Evolutionary conservation across 2,797 vertebrate species (phyloP).

Genomic region (Calcarius lapponicus): DNA sequence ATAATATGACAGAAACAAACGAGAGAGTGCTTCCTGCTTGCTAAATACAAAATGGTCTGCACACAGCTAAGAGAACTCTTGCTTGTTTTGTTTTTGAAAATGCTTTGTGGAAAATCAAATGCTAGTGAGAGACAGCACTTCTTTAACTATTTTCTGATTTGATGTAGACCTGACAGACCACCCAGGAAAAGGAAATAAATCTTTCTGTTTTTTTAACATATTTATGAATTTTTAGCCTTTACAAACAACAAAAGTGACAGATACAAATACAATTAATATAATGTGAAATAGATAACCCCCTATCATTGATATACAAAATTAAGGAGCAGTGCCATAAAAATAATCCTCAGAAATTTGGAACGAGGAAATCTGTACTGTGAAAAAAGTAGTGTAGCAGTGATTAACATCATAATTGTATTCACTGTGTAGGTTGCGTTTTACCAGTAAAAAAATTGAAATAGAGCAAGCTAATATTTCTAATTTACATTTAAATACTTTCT

Average conservation of each 20-base stretch:
- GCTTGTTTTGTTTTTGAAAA: not conserved
- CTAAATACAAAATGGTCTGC: constrained; percentile 5
- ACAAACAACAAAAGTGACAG: not conserved
- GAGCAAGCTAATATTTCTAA: not conserved
- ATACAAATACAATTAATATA: not conserved
- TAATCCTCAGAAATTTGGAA: not conserved
- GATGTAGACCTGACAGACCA: not conserved
- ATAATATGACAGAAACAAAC: constrained; percentile 39
- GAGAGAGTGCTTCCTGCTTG: not conserved
- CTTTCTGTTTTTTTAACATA: not conserved
- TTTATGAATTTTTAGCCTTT: not conserved
- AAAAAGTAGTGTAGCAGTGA: not conserved
- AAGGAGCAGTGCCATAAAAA: not conserved
- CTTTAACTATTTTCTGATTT: not conserved
- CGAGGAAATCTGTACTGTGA: not conserved
- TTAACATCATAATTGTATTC: not conserved
- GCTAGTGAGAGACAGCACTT: not conserved
- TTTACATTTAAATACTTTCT: constrained; percentile 9
- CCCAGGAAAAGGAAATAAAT: not conserved
- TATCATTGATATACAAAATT: not conserved
- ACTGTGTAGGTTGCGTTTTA: not conserved
- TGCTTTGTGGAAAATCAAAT: constrained; percentile 13
- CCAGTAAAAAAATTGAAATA: not conserved
- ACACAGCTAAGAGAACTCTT: not conserved
- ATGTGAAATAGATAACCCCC: not conserved